phyloP scores from a whole-genome alignment of 2,888 invertebrate species.

The Altica lythri region DNA sequence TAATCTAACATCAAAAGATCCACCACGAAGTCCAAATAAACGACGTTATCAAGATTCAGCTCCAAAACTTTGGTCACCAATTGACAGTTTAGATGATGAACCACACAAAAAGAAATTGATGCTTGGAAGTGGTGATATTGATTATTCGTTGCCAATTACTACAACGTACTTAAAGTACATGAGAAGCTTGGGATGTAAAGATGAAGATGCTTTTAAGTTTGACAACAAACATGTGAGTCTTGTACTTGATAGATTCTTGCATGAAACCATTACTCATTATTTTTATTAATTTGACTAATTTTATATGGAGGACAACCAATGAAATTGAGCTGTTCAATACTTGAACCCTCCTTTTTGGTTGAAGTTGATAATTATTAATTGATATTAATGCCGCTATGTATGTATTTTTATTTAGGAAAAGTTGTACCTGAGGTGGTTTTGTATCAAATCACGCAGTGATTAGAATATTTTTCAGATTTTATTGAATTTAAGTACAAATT shows the following conservation, averaged over 20 bases:
- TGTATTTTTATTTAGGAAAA: no score
- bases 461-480: no score
- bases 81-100: conserved; percentile 55
- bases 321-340: no score
- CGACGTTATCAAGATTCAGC: conserved; percentile 53
- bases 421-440: no score
- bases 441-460: no score
- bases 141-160: conserved; percentile 87
- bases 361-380: no score
- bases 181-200: conserved; percentile 70
- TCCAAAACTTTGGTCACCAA: conserved; percentile 68
- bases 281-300: conserved; percentile 45
- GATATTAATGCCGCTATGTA: no score
- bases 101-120: conserved; percentile 47
- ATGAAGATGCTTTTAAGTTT: conserved; percentile 65
- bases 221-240: conserved; percentile 64
- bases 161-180: conserved; percentile 87
- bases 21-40: conserved; percentile 54
- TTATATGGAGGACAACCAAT: no score
- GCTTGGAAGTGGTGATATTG: conserved; percentile 62
- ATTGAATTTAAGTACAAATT: no score
- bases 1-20: conserved; percentile 66
- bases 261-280: conserved; percentile 53
- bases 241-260: conserved; percentile 53
- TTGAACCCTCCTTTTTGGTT: no score